These are phyloP conservation scores for Eutolmus rufibarbis DNA, from an alignment of 2,888 invertebrate species.

Conservation along the genomic window DNA sequence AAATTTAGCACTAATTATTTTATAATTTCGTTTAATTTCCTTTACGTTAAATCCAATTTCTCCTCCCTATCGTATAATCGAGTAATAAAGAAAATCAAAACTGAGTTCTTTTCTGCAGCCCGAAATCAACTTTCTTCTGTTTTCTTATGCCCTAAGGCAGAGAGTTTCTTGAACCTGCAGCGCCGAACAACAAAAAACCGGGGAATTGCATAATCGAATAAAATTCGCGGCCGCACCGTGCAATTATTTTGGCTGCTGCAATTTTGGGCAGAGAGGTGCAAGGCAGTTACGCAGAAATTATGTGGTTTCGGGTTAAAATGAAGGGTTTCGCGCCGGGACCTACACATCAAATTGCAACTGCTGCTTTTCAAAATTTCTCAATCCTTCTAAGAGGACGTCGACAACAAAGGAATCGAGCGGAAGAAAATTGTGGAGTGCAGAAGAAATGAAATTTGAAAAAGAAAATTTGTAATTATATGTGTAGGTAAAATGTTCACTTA, in stretches of 20 bases:
- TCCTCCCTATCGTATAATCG: too few species aligned
- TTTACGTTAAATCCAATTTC: background rate
- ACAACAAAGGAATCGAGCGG: background rate
- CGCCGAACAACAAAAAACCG: background rate
- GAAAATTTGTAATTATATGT: background rate
- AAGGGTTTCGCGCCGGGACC: background rate
- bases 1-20: too few species aligned
- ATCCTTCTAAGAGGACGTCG: background rate
- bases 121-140: background rate
- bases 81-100: background rate
- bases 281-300: conserved; percentile 30
- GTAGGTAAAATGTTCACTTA: background rate
- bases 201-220: conserved; percentile 7
- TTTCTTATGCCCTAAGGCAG: background rate
- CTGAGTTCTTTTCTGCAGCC: background rate
- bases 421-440: background rate
- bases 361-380: background rate
- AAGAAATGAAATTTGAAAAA: background rate
- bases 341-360: background rate
- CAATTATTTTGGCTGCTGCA: background rate
- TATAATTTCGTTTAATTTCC: background rate
- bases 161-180: background rate
- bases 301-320: conserved; percentile 27
- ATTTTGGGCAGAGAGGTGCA: background rate
- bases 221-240: background rate